Conservation (phyloP, 2,113 vertebrate genomes). For the Mormyrus lacerda region DNA sequence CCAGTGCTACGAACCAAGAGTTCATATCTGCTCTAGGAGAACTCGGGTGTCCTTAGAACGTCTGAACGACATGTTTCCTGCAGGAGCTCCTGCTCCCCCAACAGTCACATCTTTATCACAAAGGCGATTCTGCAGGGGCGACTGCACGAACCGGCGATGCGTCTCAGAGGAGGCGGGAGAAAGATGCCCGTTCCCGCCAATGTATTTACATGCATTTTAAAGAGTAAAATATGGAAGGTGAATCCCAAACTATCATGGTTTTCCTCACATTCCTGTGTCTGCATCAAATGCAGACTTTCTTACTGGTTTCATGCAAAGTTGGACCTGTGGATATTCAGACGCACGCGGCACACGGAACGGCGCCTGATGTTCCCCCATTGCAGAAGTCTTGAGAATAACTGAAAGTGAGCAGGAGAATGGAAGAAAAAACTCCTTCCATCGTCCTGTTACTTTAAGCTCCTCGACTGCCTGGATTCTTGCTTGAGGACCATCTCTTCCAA, state of each 20-base stretch:
- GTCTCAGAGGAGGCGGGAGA: not conserved
- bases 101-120: not conserved
- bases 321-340: not conserved
- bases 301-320: not conserved
- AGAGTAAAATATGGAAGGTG: not conserved
- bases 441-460: not conserved
- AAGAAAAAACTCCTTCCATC: not conserved
- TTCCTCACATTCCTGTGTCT: not conserved
- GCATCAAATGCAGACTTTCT: not conserved
- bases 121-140: not conserved
- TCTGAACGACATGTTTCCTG: not conserved
- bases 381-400: not conserved
- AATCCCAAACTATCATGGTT: not conserved
- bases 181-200: not conserved
- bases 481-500: not conserved
- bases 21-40: not conserved
- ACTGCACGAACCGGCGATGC: not conserved
- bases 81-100: not conserved
- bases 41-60: not conserved
- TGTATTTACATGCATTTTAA: not conserved
- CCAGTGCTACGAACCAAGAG: not conserved
- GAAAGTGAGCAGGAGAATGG: not conserved
- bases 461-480: not conserved
- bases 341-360: not conserved
- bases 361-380: too few relatives aligned